These are phyloP conservation scores for Calidris pugnax DNA, from an alignment of 2,113 vertebrate species.

Conservation along the genomic window DNA sequence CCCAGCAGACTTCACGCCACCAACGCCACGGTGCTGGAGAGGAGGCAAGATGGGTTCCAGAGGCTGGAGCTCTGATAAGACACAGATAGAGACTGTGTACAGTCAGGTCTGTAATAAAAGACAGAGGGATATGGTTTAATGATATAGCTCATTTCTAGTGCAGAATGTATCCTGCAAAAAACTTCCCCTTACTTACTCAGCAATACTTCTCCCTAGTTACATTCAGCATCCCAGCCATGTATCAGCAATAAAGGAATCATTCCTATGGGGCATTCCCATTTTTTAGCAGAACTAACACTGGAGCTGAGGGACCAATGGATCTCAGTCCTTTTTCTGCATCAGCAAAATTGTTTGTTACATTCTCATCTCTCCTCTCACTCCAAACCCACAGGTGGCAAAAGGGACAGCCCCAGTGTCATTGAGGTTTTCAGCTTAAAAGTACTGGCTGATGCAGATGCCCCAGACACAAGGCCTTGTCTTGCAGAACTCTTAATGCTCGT, in stretches of 20 bases:
- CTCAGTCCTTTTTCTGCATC: neutral
- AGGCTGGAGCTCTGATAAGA: neutral
- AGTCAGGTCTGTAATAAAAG: neutral
- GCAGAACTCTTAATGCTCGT: neutral
- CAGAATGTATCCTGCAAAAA: neutral
- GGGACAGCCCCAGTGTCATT: accelerated
- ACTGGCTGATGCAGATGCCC: neutral
- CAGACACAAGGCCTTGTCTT: neutral
- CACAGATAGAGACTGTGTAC: neutral
- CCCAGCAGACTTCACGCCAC: neutral
- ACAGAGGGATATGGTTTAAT: neutral
- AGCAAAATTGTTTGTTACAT: neutral
- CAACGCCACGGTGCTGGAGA: neutral
- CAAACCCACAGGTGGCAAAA: neutral
- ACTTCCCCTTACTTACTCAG: neutral
- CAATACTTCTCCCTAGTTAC: neutral
- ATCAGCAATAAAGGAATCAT: neutral
- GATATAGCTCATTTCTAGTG: neutral
- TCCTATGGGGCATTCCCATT: neutral
- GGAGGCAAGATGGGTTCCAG: neutral
- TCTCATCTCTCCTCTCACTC: neutral
- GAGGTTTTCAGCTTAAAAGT: neutral
- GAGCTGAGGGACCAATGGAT: neutral
- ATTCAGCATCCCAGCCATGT: neutral
- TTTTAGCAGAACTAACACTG: neutral